Conservation (phyloP, 2,888 invertebrate species). For the Tupiocoris notatus region DNA sequence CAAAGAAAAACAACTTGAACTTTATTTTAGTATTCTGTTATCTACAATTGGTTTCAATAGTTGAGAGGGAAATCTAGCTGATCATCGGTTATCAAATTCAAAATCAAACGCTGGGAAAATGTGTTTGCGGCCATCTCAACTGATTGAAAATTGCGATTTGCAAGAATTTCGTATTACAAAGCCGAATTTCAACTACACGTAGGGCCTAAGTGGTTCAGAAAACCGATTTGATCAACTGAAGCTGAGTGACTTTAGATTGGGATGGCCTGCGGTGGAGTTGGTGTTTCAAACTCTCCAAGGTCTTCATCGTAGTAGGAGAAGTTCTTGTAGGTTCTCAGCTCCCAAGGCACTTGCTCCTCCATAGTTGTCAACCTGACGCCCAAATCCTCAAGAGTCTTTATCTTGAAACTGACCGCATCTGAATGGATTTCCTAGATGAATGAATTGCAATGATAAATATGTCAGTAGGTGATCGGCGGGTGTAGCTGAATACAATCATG, state of each 20-base stretch:
- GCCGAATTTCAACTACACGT: no score
- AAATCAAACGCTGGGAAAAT: no score
- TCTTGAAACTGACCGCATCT: slow-evolving; percentile 63
- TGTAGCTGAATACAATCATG: no score
- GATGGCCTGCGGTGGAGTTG: slow-evolving; percentile 61
- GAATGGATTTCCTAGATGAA: slow-evolving; percentile 69
- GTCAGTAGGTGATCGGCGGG: no score
- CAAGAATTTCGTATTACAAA: background rate
- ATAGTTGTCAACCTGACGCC: slow-evolving; percentile 73
- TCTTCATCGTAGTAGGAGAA: slow-evolving; percentile 71
- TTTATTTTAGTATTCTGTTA: no score
- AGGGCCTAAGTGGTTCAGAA: no score
- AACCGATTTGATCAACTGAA: no score
- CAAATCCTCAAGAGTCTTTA: slow-evolving; percentile 84
- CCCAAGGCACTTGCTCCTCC: slow-evolving; percentile 82
- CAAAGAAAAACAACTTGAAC: no score
- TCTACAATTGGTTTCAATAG: no score
- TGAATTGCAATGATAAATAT: background rate
- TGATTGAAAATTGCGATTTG: background rate
- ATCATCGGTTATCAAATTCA: no score
- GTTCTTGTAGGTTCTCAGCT: slow-evolving; percentile 63
- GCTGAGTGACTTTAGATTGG: background rate
- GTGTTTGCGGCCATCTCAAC: no score
- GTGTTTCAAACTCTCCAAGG: slow-evolving; percentile 70
- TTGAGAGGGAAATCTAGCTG: no score